These are phyloP conservation scores for Thrips palmi DNA, from an alignment of 1,140 invertebrate species.

Conservation along the genomic window DNA sequence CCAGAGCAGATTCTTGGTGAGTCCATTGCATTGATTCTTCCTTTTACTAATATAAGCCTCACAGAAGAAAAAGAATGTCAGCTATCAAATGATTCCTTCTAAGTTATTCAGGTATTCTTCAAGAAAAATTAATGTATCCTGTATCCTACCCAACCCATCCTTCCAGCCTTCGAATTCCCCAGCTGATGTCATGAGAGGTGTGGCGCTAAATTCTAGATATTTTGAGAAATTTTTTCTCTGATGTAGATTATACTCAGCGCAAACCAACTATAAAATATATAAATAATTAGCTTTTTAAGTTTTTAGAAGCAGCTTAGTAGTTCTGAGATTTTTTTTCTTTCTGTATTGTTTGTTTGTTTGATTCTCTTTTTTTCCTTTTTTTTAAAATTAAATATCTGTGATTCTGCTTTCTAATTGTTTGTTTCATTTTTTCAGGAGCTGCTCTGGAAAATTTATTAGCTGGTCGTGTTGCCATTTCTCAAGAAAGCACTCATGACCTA, in stretches of 20 bases:
- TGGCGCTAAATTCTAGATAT: no score
- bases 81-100: conserved; percentile 1
- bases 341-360: no score
- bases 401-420: conserved; percentile 1
- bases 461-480: conserved; percentile 49
- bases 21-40: not conserved
- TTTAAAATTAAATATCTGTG: not conserved
- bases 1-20: conserved; percentile 41
- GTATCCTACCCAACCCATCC: no score
- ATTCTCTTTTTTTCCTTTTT: not conserved
- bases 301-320: not conserved
- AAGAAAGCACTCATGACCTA: conserved; percentile 48
- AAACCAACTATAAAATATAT: no score
- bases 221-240: no score
- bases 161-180: not conserved
- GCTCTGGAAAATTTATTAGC: conserved; percentile 70
- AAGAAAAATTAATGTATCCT: conserved; percentile 6
- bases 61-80: not conserved
- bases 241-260: no score
- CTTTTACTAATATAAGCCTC: conserved; percentile 1
- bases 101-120: not conserved
- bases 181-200: no score
- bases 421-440: conserved; percentile 29
- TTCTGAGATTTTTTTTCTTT: not conserved
- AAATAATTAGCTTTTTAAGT: no score